These are phyloP conservation scores for Drymonia ruficornis DNA, from an alignment of 2,888 invertebrate genomes.

Conservation along the genomic window DNA sequence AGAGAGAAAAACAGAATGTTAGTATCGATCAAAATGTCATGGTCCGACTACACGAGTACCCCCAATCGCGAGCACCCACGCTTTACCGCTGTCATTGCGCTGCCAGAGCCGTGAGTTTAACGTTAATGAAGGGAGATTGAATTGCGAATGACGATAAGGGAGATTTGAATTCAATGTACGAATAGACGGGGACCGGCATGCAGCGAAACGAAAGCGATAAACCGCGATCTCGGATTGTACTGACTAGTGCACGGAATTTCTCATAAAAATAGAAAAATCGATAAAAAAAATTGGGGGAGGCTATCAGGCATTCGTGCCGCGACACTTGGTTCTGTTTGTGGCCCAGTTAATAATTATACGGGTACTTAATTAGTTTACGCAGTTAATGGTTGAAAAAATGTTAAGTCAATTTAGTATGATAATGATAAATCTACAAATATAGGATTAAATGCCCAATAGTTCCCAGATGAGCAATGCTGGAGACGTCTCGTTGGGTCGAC, in stretches of 20 bases:
- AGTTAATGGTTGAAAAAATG: constrained; percentile 83
- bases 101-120: constrained; percentile 39
- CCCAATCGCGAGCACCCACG: constrained; percentile 64
- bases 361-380: constrained; percentile 81
- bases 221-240: constrained; percentile 75
- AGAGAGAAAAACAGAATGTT: constrained; percentile 89
- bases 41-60: constrained; percentile 76
- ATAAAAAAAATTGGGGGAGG: constrained; percentile 61
- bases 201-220: constrained; percentile 76
- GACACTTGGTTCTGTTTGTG: constrained; percentile 66
- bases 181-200: constrained; percentile 63
- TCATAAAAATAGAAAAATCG: constrained; percentile 65
- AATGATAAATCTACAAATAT: constrained; percentile 82
- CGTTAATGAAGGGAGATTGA: constrained; percentile 4
- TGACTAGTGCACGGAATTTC: constrained; percentile 71
- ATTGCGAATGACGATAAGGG: constrained; percentile 16
- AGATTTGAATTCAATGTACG: constrained; percentile 30
- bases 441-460: constrained; percentile 86
- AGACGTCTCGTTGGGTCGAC: constrained; percentile 42
- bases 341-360: constrained; percentile 80
- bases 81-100: constrained; percentile 60
- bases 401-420: constrained; percentile 84
- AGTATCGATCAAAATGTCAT: constrained; percentile 85
- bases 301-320: constrained; percentile 85
- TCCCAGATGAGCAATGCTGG: constrained; percentile 77